Evolutionary conservation across 2,888 invertebrate species (phyloP).

Genomic region (Drosophila neoperkinsi): DNA sequence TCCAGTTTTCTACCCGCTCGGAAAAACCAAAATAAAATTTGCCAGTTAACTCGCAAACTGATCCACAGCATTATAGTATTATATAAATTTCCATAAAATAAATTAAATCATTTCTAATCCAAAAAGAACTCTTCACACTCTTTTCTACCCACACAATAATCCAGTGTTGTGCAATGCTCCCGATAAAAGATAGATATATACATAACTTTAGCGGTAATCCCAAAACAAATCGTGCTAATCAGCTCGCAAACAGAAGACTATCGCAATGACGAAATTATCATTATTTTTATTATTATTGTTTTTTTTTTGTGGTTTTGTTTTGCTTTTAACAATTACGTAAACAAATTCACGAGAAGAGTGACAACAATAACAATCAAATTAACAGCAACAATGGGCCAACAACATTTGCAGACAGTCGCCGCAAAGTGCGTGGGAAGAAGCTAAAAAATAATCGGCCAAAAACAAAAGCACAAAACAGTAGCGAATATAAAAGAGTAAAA

Average conservation of each 20-base stretch:
- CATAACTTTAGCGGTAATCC: conserved; percentile 1
- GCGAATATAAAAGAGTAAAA: conserved; percentile 29
- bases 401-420: neutral
- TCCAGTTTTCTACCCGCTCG: neutral
- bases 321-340: conserved; percentile 68
- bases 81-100: neutral
- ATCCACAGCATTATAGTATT: neutral
- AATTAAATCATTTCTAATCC: neutral
- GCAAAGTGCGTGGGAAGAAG: conserved; percentile 74
- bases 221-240: conserved; percentile 40
- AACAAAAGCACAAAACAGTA: conserved; percentile 48
- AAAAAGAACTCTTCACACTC: neutral
- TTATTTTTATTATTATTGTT: conserved; percentile 27
- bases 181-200: neutral
- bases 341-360: conserved; percentile 53
- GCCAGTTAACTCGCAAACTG: neutral
- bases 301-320: conserved; percentile 16
- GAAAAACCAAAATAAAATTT: neutral
- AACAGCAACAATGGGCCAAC: conserved; percentile 22
- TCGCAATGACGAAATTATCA: conserved; percentile 61
- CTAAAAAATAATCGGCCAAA: conserved; percentile 18
- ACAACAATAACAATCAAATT: conserved; percentile 24
- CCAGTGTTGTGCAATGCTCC: neutral
- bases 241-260: conserved; percentile 35
- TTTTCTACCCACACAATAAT: neutral